A percentile compares a stretch with the other conserved stretches of the same genome.
These are phyloP conservation scores for Trichomycterus rosablanca DNA, from an alignment of 2,113 vertebrate species.

Conservation along the genomic window DNA sequence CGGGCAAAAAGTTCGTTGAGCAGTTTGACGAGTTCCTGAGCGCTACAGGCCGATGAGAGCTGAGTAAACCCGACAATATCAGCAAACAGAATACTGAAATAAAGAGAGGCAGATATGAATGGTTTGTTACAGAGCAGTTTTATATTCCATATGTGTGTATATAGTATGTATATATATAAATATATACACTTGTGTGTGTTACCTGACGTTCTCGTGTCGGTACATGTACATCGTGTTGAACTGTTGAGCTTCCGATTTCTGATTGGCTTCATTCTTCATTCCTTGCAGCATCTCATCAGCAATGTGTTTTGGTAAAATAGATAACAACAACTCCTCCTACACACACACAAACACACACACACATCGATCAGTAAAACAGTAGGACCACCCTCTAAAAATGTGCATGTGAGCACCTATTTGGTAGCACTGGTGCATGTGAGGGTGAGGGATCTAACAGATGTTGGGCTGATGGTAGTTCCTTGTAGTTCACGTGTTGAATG, in stretches of 20 bases:
- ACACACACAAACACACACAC: conserved; percentile 34
- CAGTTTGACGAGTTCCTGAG: conserved; percentile 91
- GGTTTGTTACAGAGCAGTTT: not conserved
- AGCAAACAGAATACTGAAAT: conserved; percentile 87
- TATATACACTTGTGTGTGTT: conserved; percentile 13
- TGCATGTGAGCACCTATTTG: too few relatives aligned
- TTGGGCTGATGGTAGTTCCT: too few relatives aligned
- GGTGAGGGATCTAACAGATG: too few relatives aligned
- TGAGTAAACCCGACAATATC: conserved; percentile 96
- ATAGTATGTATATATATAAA: too few relatives aligned
- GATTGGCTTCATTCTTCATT: conserved; percentile 86
- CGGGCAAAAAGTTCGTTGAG: conserved; percentile 91
- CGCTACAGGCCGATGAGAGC: conserved; percentile 85
- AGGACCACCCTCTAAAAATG: too few relatives aligned
- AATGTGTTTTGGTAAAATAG: conserved; percentile 94
- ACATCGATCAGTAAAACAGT: too few relatives aligned
- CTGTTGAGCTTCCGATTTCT: conserved; percentile 85
- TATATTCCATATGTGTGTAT: too few relatives aligned
- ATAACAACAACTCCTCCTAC: conserved; percentile 89
- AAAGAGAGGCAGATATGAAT: not conserved
- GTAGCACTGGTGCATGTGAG: too few relatives aligned
- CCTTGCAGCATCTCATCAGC: conserved; percentile 95
- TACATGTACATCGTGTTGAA: conserved; percentile 99
- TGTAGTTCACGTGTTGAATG: too few relatives aligned
- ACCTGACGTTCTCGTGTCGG: conserved; percentile 96